Evolutionary conservation across 53 echinoderm and acorn worm genomes (phyloP).

Genomic region (Paracentrotus lividus): DNA sequence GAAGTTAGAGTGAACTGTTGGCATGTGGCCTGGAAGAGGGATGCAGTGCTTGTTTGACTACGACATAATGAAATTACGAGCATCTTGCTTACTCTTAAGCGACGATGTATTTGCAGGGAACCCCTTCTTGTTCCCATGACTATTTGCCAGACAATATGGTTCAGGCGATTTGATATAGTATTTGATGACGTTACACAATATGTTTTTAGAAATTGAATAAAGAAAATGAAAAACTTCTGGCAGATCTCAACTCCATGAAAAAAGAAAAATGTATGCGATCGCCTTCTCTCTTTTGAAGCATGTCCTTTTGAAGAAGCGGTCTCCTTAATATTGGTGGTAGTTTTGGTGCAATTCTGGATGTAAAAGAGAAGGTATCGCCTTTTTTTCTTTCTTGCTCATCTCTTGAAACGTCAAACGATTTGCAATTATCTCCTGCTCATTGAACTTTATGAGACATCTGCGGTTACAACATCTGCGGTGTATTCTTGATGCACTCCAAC

Average conservation of each 20-base stretch:
- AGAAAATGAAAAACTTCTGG: conserved; percentile 21
- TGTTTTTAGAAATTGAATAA: conserved; percentile 1
- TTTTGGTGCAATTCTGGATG: not conserved
- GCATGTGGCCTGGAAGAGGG: conserved; percentile 37
- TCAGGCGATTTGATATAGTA: not conserved
- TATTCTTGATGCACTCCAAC: not conserved
- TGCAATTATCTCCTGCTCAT: not conserved
- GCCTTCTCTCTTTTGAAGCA: not conserved
- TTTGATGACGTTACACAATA: conserved; percentile 48
- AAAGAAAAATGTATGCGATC: not conserved
- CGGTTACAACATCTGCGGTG: not conserved
- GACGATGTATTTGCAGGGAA: not conserved
- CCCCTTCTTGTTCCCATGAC: conserved; percentile 43
- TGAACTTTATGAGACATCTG: not conserved
- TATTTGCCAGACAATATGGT: not conserved
- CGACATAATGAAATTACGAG: conserved; percentile 6
- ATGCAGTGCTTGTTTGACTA: conserved; percentile 26
- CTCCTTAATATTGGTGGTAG: not conserved
- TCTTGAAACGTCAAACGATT: not conserved
- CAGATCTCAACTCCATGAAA: conserved; percentile 23
- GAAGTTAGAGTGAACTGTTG: not conserved
- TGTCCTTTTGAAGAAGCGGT: not conserved
- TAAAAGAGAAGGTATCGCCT: not conserved
- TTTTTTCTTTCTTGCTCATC: not conserved
- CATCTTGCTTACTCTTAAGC: conserved; percentile 7